Percentiles rank a stretch among this genome's conserved stretches.
Evolutionary conservation across 2,797 vertebrate genomes (phyloP).

Genomic region (Triplophysa yarkandensis): DNA sequence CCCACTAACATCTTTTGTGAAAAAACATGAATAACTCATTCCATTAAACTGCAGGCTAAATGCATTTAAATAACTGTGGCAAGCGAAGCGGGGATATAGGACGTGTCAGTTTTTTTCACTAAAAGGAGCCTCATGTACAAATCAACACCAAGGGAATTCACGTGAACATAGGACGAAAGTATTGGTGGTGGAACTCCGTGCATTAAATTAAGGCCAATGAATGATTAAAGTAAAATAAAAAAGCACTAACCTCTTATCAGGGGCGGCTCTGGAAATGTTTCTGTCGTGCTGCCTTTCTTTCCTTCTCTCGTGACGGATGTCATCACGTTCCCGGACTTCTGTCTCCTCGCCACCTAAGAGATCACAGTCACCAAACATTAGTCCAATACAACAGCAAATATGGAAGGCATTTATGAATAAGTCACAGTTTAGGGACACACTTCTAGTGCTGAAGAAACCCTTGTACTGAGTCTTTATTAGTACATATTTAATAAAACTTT

Average conservation of each 20-base stretch:
- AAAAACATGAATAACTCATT: constrained; percentile 8
- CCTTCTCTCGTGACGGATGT: constrained; percentile 92
- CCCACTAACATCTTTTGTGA: constrained; percentile 15
- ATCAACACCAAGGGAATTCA: neutral
- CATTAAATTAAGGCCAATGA: constrained; percentile 44
- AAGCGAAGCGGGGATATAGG: neutral
- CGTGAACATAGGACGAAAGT: neutral
- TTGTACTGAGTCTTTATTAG: no score
- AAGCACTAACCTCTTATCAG: constrained; percentile 89
- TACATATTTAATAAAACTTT: no score
- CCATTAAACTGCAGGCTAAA: constrained; percentile 3
- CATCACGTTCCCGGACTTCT: constrained; percentile 91
- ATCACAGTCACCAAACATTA: neutral
- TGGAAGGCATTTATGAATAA: no score
- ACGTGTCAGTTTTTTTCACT: neutral
- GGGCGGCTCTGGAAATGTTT: constrained; percentile 93
- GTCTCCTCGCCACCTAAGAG: constrained; percentile 83
- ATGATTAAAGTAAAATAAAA: constrained; percentile 60
- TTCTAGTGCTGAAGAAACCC: no score
- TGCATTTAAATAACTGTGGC: neutral
- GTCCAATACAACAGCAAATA: no score
- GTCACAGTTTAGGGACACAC: no score
- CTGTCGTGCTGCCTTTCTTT: constrained; percentile 95
- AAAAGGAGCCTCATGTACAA: constrained; percentile 21
- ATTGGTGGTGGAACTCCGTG: neutral